Percentiles rank a stretch among this genome's conserved stretches.
Evolutionary conservation across 2,797 vertebrate species (phyloP).

Genomic region (Trichosurus vulpecula): DNA sequence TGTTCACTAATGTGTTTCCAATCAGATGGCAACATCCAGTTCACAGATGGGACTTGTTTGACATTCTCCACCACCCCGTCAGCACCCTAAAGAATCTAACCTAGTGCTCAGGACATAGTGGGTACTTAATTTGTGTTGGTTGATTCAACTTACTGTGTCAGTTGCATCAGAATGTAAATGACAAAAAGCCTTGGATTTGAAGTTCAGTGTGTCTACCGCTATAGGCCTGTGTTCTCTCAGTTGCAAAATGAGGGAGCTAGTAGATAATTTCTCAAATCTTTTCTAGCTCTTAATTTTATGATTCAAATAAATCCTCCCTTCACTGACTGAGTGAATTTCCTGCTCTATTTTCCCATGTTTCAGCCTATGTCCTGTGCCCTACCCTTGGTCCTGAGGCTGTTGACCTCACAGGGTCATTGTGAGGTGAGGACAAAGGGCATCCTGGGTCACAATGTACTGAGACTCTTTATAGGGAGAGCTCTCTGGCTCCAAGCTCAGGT

Average conservation of each 20-base stretch:
- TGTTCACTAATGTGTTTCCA: neutral
- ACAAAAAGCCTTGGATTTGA: neutral
- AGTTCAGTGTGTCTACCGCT: neutral
- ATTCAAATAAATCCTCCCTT: neutral
- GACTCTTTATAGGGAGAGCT: conserved; percentile 7
- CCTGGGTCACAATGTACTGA: conserved; percentile 9
- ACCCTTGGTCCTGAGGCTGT: neutral
- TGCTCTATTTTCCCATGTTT: neutral
- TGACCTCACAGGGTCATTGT: conserved; percentile 54
- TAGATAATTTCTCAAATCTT: neutral
- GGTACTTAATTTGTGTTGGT: neutral
- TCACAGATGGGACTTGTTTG: neutral
- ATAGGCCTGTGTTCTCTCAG: neutral
- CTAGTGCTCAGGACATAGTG: neutral
- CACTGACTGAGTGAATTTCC: neutral
- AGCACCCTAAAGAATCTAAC: neutral
- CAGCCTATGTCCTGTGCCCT: neutral
- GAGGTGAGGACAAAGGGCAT: conserved; percentile 17
- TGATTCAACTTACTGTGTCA: neutral
- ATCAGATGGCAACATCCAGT: neutral
- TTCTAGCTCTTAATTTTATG: neutral
- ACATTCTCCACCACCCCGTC: neutral
- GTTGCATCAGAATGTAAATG: neutral
- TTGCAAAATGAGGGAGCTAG: neutral
- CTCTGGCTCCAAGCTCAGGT: conserved; percentile 6